phyloP scores from a whole-genome alignment of 2,113 vertebrate species.

The Sebastes fasciatus region DNA sequence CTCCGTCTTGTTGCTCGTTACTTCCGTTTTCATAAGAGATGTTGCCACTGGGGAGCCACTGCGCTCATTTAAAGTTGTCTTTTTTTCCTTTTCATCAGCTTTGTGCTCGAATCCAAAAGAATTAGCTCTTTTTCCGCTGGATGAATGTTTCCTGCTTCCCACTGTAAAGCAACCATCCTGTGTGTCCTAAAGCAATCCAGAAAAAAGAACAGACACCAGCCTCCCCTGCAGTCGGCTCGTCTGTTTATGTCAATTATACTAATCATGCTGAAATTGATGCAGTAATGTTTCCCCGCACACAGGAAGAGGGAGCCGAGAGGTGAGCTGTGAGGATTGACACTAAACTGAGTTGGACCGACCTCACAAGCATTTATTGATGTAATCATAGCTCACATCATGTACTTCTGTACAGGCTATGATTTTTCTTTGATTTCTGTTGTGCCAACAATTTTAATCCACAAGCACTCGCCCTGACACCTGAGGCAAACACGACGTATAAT shows the following conservation, averaged over 20 bases:
- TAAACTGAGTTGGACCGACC: slow-evolving; percentile 6
- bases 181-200: not conserved
- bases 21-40: slow-evolving; percentile 1
- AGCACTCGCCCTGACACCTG: slow-evolving; percentile 33
- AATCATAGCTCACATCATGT: slow-evolving; percentile 37
- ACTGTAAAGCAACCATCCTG: slow-evolving; percentile 9
- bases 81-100: slow-evolving; percentile 3
- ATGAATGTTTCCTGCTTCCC: slow-evolving; percentile 22
- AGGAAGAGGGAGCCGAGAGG: not conserved
- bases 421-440: slow-evolving; percentile 57
- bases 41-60: not conserved
- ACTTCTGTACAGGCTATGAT: slow-evolving; percentile 9
- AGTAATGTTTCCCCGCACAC: slow-evolving; percentile 12
- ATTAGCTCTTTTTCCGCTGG: not conserved
- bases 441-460: slow-evolving; percentile 54
- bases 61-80: not conserved
- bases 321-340: not conserved
- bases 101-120: not conserved
- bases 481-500: slow-evolving; percentile 53
- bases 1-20: not conserved
- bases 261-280: not conserved
- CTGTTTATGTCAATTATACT: slow-evolving; percentile 19
- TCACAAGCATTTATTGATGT: slow-evolving; percentile 34
- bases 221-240: not conserved
- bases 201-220: not conserved